phyloP scores from a whole-genome alignment of 35 echinoderm and acorn worm genomes.

The Strongylocentrotus purpuratus region DNA sequence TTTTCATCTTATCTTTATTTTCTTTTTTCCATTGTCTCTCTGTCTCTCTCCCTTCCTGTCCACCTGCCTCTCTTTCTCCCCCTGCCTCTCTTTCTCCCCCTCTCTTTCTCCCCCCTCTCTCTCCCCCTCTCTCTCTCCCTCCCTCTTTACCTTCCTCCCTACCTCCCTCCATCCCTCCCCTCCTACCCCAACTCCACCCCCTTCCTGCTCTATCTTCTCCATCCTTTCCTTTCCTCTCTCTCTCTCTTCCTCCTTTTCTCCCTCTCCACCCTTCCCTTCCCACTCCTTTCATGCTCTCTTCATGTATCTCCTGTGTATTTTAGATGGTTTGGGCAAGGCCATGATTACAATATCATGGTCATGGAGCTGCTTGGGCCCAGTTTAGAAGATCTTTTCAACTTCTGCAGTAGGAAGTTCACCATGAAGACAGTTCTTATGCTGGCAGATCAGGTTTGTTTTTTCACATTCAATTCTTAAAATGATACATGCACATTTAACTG shows the following conservation, averaged over 20 bases:
- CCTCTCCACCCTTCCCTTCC: neutral
- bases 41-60: too few species aligned
- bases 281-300: neutral
- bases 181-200: neutral
- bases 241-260: neutral
- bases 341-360: conserved; percentile 90
- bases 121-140: too few species aligned
- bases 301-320: neutral
- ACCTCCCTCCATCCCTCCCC: neutral
- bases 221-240: neutral
- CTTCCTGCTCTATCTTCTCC: too few species aligned
- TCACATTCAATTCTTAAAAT: neutral
- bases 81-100: too few species aligned
- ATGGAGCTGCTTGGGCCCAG: conserved; percentile 97
- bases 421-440: conserved; percentile 97
- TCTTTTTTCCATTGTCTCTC: too few species aligned
- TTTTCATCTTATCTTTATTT: neutral
- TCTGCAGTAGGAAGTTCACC: conserved; percentile 90
- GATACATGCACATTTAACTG: too few species aligned
- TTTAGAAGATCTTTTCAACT: conserved; percentile 96
- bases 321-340: conserved; percentile 93
- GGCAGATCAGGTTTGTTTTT: conserved; percentile 84
- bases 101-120: too few species aligned
- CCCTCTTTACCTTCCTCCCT: neutral
- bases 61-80: too few species aligned